These are phyloP conservation scores for Pristionchus exspectatus DNA, from an alignment of 2,888 invertebrate species.

Conservation along the genomic window DNA sequence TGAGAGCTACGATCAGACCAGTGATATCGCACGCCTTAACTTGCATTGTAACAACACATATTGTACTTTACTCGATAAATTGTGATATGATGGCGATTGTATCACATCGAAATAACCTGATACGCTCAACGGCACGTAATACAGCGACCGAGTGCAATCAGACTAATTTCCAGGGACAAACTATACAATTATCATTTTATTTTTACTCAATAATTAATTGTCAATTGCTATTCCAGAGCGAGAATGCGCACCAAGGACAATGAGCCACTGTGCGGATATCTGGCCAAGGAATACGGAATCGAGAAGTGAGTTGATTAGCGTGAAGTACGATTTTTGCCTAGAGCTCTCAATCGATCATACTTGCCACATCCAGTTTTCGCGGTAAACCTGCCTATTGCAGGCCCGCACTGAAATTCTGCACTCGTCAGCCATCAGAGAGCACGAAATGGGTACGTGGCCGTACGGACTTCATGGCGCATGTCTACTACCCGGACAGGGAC, in stretches of 20 bases:
- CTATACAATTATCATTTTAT: neutral
- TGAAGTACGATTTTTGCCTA: neutral
- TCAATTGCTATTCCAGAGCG: neutral
- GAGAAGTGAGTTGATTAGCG: neutral
- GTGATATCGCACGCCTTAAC: too few species aligned
- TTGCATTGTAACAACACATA: too few species aligned
- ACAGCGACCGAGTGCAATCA: too few species aligned
- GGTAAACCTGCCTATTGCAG: neutral
- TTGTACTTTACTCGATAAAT: too few species aligned
- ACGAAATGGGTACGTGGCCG: neutral
- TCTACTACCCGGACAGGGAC: neutral
- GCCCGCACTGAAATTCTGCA: neutral
- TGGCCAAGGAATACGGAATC: neutral
- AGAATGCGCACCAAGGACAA: neutral
- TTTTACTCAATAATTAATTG: neutral
- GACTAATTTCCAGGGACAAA: neutral
- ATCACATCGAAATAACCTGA: too few species aligned
- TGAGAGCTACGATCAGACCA: too few species aligned
- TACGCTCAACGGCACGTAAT: too few species aligned
- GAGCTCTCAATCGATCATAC: neutral
- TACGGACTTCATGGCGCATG: neutral
- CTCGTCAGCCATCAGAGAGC: neutral
- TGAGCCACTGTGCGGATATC: neutral
- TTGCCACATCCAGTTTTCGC: too few species aligned
- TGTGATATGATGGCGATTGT: too few species aligned